A percentile compares a stretch with the other conserved stretches of the same genome.
Evolutionary conservation across 2,113 vertebrate species (phyloP).

Genomic region (Carassius gibelio): DNA sequence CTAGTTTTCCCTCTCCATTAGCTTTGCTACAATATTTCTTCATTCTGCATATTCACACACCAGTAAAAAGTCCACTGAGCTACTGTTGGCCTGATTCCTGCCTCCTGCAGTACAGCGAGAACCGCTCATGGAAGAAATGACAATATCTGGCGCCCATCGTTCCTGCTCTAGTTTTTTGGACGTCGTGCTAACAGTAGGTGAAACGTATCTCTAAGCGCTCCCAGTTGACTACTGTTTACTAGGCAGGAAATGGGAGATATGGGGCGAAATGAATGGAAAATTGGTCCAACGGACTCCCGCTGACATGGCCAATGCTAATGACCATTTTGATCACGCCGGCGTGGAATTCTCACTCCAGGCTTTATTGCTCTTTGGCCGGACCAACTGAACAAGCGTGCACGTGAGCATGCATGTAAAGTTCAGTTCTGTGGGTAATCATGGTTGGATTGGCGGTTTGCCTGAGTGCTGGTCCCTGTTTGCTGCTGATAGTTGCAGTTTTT

Average conservation of each 20-base stretch:
- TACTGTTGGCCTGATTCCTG: slow-evolving; percentile 38
- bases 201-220: slow-evolving; percentile 41
- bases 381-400: not conserved
- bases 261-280: slow-evolving; percentile 21
- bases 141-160: slow-evolving; percentile 34
- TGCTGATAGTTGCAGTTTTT: slow-evolving; percentile 45
- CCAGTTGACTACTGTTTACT: slow-evolving; percentile 47
- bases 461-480: slow-evolving; percentile 16
- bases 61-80: slow-evolving; percentile 8
- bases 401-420: not conserved
- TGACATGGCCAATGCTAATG: slow-evolving; percentile 45
- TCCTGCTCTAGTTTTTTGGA: not conserved
- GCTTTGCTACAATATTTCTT: not conserved
- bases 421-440: not conserved
- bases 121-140: slow-evolving; percentile 50
- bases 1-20: not conserved
- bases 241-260: slow-evolving; percentile 26
- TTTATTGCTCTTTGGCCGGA: slow-evolving; percentile 10
- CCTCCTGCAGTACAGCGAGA: not conserved
- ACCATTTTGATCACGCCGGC: slow-evolving; percentile 21
- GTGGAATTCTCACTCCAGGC: slow-evolving; percentile 16
- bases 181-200: slow-evolving; percentile 10
- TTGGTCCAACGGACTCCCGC: slow-evolving; percentile 25
- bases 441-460: slow-evolving; percentile 27
- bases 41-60: not conserved